Evolutionary conservation across 2,797 vertebrate species (phyloP).

Genomic region (Trachurus trachurus): DNA sequence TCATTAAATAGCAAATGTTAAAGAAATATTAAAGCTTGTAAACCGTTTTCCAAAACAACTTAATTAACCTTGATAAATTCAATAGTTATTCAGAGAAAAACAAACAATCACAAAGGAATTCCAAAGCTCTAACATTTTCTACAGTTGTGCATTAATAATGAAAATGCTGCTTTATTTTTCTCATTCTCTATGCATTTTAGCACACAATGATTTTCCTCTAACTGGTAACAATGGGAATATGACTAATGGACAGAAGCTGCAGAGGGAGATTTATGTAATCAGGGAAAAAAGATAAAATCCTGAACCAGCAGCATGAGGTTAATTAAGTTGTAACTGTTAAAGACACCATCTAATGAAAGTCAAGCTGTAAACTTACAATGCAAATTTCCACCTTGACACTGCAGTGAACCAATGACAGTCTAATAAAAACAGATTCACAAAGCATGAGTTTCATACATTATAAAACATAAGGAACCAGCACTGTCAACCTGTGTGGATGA

Average conservation of each 20-base stretch:
- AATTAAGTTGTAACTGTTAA: slow-evolving; percentile 4
- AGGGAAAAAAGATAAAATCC: not conserved
- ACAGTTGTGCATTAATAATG: not conserved
- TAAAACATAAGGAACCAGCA: too few species aligned
- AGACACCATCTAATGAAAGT: too few species aligned
- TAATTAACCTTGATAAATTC: not conserved
- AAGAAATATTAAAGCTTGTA: not conserved
- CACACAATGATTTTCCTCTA: not conserved
- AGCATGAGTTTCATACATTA: too few species aligned
- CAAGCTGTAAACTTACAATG: too few species aligned
- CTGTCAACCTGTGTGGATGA: too few species aligned
- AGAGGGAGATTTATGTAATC: not conserved
- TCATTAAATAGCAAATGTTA: not conserved
- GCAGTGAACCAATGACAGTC: too few species aligned
- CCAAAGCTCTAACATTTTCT: not conserved
- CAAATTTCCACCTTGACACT: too few species aligned
- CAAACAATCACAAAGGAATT: not conserved
- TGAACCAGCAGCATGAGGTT: not conserved
- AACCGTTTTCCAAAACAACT: not conserved
- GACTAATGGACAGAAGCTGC: not conserved
- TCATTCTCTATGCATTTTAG: not conserved
- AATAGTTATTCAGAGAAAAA: not conserved
- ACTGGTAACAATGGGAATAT: not conserved
- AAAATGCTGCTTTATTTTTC: not conserved
- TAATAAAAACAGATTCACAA: too few species aligned